Base-by-base conservation (phyloP, 2,888 invertebrate genomes). In the Drosophila bunnanda region DNA sequence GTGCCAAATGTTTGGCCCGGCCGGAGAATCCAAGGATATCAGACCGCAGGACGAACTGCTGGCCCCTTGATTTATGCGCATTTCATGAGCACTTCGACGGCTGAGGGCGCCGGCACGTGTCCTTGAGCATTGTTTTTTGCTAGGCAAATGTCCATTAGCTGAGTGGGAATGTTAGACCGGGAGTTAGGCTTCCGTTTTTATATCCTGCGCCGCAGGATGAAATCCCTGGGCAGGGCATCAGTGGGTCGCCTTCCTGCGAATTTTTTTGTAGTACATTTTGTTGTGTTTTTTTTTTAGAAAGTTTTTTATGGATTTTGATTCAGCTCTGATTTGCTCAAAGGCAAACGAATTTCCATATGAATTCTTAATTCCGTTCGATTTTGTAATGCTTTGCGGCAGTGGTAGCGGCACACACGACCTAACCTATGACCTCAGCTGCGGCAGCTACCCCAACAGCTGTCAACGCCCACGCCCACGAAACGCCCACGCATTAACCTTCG, bases 51-150 rank as follows among this genome's bases (percentile, higher is more conserved):
- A 60, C 59, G 59, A 60, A 56, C 59, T 41, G 59, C 20, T 60
- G 56, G 59, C 56, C 59, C 59, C 59, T 56, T 78, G 80, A 77
- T 78, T 80, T 80, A 80, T 77, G 69, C 70, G 66, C 78, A 80
- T 79, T 79, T 80, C 78, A 72, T 70, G 76, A 76, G 84, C 60
- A 58, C 55, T 59, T 69, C 55, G 74, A 69, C 68, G 56, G 61
- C 32, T 57, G 38, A 50, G 56, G 57, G 54, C 36, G 30, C 48
- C 8, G 48, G 54, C 38, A 66, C 58, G 73, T 75, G 75, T 75
- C 75, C 75, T 75, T 75, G 75, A 59, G 75, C 62, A 46, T 73
- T 68, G 68, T 69, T 73, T 66, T 53, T 58, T 66, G 46, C 34
- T 46, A 68, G 38, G 28, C 46, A 46, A 64, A 22, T 28, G 73